phyloP scores from a whole-genome alignment of 2,113 vertebrate species.

The Fulica atra region DNA sequence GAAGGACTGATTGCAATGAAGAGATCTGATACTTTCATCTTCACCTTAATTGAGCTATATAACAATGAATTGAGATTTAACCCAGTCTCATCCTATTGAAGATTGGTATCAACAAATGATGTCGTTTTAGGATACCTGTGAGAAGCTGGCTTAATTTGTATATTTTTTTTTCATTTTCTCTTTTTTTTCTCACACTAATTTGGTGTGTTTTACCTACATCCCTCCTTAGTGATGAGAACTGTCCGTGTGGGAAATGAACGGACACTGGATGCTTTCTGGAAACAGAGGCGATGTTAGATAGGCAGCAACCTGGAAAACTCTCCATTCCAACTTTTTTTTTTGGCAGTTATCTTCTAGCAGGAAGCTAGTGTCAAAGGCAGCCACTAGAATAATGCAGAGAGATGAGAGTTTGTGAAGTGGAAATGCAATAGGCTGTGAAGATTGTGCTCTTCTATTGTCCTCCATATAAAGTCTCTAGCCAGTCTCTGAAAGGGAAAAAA shows the following conservation, averaged over 20 bases:
- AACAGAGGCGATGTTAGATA: neutral
- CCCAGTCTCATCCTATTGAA: neutral
- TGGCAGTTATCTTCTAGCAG: neutral
- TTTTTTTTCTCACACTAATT: neutral
- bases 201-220: neutral
- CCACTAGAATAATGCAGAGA: neutral
- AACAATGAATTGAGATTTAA: neutral
- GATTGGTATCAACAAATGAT: neutral
- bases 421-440: neutral
- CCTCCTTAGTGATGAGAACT: neutral
- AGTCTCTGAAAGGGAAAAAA: neutral
- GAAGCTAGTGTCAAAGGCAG: neutral
- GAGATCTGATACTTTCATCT: neutral
- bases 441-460: rapidly evolving
- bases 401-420: neutral
- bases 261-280: neutral
- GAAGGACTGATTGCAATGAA: neutral
- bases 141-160: neutral
- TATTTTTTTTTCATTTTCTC: neutral
- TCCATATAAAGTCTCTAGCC: neutral
- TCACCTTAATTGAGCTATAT: neutral
- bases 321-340: neutral
- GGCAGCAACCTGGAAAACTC: neutral
- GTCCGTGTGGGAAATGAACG: neutral
- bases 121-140: neutral